phyloP scores from a whole-genome alignment of 1,140 invertebrate genomes.

The Cotesia vestalis region DNA sequence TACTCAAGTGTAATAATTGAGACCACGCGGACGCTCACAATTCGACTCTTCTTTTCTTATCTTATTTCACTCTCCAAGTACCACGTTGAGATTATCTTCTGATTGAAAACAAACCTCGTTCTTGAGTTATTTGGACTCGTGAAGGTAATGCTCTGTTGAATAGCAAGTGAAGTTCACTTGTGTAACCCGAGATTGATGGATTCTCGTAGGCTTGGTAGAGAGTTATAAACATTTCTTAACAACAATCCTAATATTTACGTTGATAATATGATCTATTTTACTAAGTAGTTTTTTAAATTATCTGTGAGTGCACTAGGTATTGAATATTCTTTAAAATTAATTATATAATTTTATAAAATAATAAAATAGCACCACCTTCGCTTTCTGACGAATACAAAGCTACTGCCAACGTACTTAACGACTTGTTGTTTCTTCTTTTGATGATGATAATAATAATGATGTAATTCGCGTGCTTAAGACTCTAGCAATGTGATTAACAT shows the following conservation, averaged over 20 bases:
- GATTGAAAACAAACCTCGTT: constrained; percentile 40
- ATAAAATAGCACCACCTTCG: constrained; percentile 14
- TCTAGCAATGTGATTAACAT: constrained; percentile 39
- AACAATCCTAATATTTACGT: background rate
- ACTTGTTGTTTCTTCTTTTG: constrained; percentile 44
- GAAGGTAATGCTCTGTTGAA: constrained; percentile 48
- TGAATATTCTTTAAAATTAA: background rate
- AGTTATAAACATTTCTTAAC: constrained; percentile 54
- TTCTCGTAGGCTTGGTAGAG: constrained; percentile 60
- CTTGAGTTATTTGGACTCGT: constrained; percentile 30
- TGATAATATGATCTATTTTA: background rate
- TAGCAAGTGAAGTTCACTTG: constrained; percentile 56
- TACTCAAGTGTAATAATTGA: constrained; percentile 19
- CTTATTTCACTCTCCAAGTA: background rate
- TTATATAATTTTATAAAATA: constrained; percentile 8
- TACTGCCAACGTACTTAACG: constrained; percentile 41
- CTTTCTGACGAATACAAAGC: constrained; percentile 20
- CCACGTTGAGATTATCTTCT: constrained; percentile 13
- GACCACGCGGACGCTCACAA: constrained; percentile 5
- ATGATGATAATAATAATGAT: constrained; percentile 49
- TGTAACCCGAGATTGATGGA: constrained; percentile 47
- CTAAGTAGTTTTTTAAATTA: background rate
- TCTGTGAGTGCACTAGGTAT: too few relatives aligned
- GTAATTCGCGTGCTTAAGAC: constrained; percentile 43
- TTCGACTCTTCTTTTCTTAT: constrained; percentile 4